These are phyloP conservation scores for Paramisgurnus dabryanus DNA, from an alignment of 2,113 vertebrate species.

Conservation along the genomic window DNA sequence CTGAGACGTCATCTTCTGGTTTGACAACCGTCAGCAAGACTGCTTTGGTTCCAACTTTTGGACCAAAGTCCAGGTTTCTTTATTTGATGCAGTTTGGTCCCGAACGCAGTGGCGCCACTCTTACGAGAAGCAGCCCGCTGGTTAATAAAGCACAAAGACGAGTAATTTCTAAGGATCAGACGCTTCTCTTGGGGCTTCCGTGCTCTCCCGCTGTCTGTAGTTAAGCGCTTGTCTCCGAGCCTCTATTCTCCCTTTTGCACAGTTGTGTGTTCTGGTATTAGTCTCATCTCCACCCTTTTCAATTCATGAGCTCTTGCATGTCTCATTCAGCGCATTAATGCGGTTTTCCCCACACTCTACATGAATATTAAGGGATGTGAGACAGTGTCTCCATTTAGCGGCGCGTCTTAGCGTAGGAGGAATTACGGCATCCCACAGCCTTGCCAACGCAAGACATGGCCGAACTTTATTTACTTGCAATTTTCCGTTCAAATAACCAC, in stretches of 20 bases:
- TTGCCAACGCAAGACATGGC: slow-evolving; percentile 30
- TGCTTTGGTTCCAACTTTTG: neutral
- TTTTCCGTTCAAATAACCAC: slow-evolving; percentile 50
- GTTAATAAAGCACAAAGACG: slow-evolving; percentile 33
- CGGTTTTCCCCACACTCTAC: slow-evolving; percentile 1
- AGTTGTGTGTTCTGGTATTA: slow-evolving; percentile 34
- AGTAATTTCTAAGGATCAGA: slow-evolving; percentile 26
- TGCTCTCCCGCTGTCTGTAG: slow-evolving; percentile 35
- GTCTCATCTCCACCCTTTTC: slow-evolving; percentile 24
- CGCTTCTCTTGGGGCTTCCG: slow-evolving; percentile 27
- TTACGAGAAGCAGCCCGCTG: slow-evolving; percentile 8
- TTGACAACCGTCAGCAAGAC: neutral
- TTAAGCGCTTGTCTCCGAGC: slow-evolving; percentile 20
- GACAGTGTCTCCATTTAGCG: neutral
- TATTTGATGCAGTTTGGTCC: slow-evolving; percentile 6
- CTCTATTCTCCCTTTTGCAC: slow-evolving; percentile 28
- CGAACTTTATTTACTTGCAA: slow-evolving; percentile 47
- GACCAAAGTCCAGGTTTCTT: neutral
- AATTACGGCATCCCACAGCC: slow-evolving; percentile 9
- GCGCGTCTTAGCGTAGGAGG: neutral
- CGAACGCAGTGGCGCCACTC: slow-evolving; percentile 14
- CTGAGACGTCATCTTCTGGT: slow-evolving; percentile 48
- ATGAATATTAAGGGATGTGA: slow-evolving; percentile 1
- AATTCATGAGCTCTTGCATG: slow-evolving; percentile 29
- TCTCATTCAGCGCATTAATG: slow-evolving; percentile 26